phyloP scores from a whole-genome alignment of 2,888 invertebrate genomes.

The Standfussiana lucernea region DNA sequence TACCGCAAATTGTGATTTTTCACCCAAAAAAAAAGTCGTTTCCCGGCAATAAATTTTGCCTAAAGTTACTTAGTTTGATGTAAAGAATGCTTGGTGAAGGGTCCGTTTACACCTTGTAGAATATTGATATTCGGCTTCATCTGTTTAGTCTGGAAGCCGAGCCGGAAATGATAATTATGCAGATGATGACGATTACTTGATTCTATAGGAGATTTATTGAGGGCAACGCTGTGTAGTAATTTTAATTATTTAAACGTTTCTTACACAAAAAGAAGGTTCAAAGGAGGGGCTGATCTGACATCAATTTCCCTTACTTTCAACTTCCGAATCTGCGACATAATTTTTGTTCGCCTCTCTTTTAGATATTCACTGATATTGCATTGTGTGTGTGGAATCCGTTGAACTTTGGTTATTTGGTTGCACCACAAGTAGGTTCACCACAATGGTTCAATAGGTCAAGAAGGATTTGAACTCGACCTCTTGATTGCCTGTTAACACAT shows the following conservation, averaged over 20 bases:
- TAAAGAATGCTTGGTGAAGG: too few relatives aligned
- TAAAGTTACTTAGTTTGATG: too few relatives aligned
- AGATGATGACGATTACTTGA: not conserved
- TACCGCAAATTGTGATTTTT: too few relatives aligned
- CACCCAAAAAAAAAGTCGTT: too few relatives aligned
- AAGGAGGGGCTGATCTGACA: not conserved
- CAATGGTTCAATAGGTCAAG: conserved; percentile 26
- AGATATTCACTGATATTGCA: not conserved
- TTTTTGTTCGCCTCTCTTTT: not conserved
- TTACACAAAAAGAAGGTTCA: not conserved
- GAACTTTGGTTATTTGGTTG: conserved; percentile 8
- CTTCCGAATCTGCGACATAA: not conserved
- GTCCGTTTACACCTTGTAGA: too few relatives aligned
- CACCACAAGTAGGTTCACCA: not conserved
- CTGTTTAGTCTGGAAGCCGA: not conserved
- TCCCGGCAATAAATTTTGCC: too few relatives aligned
- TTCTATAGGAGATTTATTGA: not conserved
- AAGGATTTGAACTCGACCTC: conserved; percentile 46
- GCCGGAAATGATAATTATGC: not conserved
- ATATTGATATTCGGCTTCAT: not conserved
- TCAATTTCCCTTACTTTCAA: not conserved
- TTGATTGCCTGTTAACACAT: conserved; percentile 46
- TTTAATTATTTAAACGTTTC: too few relatives aligned
- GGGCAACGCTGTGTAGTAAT: not conserved
- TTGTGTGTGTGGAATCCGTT: not conserved